These are phyloP conservation scores for Neostethus bicornis DNA, from an alignment of 2,797 vertebrate species.

Conservation along the genomic window DNA sequence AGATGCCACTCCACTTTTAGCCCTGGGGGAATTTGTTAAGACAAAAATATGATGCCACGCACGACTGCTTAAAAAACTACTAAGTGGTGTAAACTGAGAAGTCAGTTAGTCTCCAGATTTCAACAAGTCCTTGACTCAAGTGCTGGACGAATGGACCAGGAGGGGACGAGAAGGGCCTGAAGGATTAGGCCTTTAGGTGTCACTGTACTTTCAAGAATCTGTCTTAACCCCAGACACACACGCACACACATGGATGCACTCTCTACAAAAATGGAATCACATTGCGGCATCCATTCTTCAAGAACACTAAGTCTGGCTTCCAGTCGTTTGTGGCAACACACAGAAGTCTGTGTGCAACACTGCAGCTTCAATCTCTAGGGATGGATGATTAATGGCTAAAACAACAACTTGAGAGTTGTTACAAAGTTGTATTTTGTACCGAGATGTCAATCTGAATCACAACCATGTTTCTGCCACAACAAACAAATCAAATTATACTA, in stretches of 20 bases:
- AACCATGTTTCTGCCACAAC: conserved; percentile 39
- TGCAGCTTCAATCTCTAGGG: conserved; percentile 56
- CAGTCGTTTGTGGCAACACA: conserved; percentile 55
- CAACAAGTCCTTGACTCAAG: conserved; percentile 90
- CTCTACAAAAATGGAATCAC: conserved; percentile 77
- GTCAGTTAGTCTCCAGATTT: conserved; percentile 88
- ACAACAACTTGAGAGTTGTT: conserved; percentile 67
- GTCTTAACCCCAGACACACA: conserved; percentile 37
- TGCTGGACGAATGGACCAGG: conserved; percentile 44
- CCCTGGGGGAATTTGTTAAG: conserved; percentile 96
- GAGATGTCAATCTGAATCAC: conserved; percentile 46
- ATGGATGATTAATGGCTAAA: conserved; percentile 71
- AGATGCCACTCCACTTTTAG: conserved; percentile 94
- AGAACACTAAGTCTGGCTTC: conserved; percentile 60
- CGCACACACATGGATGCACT: conserved; percentile 28
- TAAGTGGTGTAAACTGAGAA: conserved; percentile 92
- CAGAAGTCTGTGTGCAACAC: conserved; percentile 61
- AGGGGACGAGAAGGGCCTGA: conserved; percentile 50
- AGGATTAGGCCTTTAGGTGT: conserved; percentile 96
- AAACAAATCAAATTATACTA: conserved; percentile 50
- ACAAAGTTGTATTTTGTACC: conserved; percentile 67
- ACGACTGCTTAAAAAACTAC: conserved; percentile 91
- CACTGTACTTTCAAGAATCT: conserved; percentile 96
- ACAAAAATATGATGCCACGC: conserved; percentile 93
- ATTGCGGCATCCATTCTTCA: conserved; percentile 70